Conservation (phyloP, 2,113 vertebrate species). For the Apus apus region DNA sequence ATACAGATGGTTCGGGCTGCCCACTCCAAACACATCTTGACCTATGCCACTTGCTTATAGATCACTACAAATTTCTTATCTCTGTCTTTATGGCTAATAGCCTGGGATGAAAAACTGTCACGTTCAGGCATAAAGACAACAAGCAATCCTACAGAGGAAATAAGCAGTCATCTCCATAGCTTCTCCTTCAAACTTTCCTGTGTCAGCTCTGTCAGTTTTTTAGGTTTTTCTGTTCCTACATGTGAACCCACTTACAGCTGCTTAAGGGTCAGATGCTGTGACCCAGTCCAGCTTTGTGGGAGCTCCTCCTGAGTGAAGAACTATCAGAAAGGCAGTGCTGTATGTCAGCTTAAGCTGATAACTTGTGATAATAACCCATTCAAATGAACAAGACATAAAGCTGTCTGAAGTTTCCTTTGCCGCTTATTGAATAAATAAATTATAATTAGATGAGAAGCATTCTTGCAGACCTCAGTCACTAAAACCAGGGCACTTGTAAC, state of each 20-base stretch:
- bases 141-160: background rate
- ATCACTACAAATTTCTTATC: background rate
- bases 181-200: background rate
- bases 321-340: background rate
- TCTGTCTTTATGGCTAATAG: background rate
- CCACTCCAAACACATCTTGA: background rate
- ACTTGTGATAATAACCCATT: background rate
- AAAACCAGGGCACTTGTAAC: background rate
- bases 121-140: background rate
- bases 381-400: background rate
- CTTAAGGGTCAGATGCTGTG: background rate
- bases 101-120: background rate
- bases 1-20: background rate
- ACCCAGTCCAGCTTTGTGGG: accelerated
- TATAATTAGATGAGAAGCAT: background rate
- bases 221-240: background rate
- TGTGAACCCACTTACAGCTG: background rate
- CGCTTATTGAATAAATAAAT: background rate
- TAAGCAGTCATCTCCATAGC: background rate
- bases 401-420: background rate
- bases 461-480: background rate
- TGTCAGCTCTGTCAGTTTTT: background rate
- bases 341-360: background rate
- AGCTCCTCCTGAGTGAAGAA: background rate
- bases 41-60: background rate